Base-by-base conservation (phyloP, 30 jellyfish, hydroid and myxozoan genomes). In the Turritopsis rubra region DNA sequence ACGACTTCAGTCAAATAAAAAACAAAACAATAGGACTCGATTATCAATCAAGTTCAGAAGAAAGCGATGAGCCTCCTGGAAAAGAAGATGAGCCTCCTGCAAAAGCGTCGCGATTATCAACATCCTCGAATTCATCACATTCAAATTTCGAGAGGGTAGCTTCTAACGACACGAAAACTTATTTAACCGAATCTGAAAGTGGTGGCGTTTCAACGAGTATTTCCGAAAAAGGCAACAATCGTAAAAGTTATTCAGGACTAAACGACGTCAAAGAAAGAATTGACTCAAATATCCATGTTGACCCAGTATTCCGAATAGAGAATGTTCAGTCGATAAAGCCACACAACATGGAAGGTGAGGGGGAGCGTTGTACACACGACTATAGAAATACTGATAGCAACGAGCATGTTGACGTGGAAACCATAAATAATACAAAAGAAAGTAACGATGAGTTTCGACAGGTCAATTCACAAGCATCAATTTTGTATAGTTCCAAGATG, bases 11-110 rank as follows among this genome's bases (percentile, higher is more conserved):
- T 30, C 82, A 29, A 26, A 28, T 28, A 19, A 53, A 65, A 70
- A 80, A 80, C 87, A 80, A 80, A 80, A 80, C 87, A 18, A 70
- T 80, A 18, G 87, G 87, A n/a, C 81, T 80, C 27, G 87, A 80
- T 53, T 80, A 80, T 65, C 87, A 26, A 0, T 31, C 87, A n/a
- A 80, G 87, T 80, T 80, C 87, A 23, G 87, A 80, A 7, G 87
- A 80, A 22, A 80, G 87, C 53, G 87, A 79, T 21, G 85, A 79
- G 18, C 82, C 31, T 23, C 73, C 73, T 0, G n/a, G n/a, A n/a
- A n/a, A n/a, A n/a, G n/a, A 41, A 41, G 60, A 41, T 41, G 60
- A 41, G 13, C 60, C 60, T 41, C 77, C 77, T 7, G 30, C 9
- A 27, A 68, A 68, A 68, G 30, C 30, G 16, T 19, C 30, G 0